Conservation (phyloP, 1,140 invertebrate genomes). For the Galendromus occidentalis region DNA sequence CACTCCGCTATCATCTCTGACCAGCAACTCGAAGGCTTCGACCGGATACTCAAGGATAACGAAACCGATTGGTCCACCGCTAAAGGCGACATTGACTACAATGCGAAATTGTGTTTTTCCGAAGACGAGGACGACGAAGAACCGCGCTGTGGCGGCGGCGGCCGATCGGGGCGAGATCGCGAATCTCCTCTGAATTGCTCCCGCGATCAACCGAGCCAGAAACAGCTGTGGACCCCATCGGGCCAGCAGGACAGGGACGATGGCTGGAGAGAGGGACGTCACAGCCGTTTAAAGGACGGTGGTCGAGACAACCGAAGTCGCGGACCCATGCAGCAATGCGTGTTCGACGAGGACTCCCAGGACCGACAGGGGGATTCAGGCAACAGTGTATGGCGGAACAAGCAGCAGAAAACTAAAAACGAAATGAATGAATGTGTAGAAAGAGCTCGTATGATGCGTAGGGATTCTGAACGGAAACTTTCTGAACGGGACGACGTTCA, state of each 20-base stretch:
- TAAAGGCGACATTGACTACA: slow-evolving; percentile 10
- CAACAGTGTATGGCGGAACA: neutral
- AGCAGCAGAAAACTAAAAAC: neutral
- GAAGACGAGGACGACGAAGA: neutral
- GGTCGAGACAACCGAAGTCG: neutral
- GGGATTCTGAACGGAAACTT: neutral
- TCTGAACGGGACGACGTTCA: neutral
- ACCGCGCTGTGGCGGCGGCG: neutral
- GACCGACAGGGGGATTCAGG: neutral
- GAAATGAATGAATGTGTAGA: slow-evolving; percentile 7
- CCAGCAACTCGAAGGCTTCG: slow-evolving; percentile 11
- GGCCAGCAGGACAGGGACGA: neutral
- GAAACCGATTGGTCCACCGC: slow-evolving; percentile 5
- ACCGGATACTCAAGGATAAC: neutral
- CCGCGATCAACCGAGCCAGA: slow-evolving; percentile 10
- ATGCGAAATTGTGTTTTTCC: slow-evolving; percentile 5
- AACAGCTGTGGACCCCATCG: slow-evolving; percentile 10
- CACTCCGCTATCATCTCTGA: slow-evolving; percentile 8
- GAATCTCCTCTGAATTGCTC: neutral
- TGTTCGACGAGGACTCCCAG: slow-evolving; percentile 6
- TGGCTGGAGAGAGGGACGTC: slow-evolving; percentile 8
- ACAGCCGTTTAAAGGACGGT: slow-evolving; percentile 9
- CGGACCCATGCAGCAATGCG: neutral
- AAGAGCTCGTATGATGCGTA: neutral
- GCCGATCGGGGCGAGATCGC: neutral